Conservation (phyloP, 2,113 vertebrate species). For the Ptilonorhynchus violaceus region DNA sequence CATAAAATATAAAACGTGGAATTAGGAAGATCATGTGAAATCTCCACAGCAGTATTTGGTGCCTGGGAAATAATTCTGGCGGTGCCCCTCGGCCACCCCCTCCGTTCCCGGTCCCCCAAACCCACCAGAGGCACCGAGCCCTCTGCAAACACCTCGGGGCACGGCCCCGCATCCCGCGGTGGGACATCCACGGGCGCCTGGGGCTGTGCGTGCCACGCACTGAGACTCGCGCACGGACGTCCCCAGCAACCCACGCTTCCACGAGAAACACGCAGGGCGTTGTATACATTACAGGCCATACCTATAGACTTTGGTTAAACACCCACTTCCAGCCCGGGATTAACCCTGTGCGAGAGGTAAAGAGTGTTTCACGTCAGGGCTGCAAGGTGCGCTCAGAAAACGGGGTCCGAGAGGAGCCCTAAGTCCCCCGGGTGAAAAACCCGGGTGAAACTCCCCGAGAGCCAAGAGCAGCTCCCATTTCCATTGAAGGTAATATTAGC, state of each 20-base stretch:
- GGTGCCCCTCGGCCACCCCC: neutral
- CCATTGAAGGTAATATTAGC: neutral
- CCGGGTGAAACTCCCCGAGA: neutral
- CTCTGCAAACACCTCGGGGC: neutral
- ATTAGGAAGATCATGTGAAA: slow-evolving; percentile 46
- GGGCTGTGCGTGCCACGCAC: fast-evolving
- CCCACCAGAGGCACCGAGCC: neutral
- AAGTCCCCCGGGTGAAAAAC: neutral
- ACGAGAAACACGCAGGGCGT: fast-evolving
- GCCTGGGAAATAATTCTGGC: neutral
- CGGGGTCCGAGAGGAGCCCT: neutral
- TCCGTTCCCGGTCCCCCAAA: neutral
- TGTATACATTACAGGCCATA: neutral
- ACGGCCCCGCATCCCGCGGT: fast-evolving
- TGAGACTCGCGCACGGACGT: fast-evolving
- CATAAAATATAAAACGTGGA: slow-evolving; percentile 37
- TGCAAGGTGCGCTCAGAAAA: neutral
- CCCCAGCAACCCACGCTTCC: neutral
- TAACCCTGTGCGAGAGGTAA: neutral
- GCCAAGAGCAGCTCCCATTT: neutral
- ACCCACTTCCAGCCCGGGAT: neutral
- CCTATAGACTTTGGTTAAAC: fast-evolving
- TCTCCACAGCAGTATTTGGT: neutral
- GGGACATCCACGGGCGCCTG: neutral
- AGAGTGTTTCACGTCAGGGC: neutral